Conservation (phyloP, 2,113 vertebrate genomes). For the Coptodon rendalli region DNA sequence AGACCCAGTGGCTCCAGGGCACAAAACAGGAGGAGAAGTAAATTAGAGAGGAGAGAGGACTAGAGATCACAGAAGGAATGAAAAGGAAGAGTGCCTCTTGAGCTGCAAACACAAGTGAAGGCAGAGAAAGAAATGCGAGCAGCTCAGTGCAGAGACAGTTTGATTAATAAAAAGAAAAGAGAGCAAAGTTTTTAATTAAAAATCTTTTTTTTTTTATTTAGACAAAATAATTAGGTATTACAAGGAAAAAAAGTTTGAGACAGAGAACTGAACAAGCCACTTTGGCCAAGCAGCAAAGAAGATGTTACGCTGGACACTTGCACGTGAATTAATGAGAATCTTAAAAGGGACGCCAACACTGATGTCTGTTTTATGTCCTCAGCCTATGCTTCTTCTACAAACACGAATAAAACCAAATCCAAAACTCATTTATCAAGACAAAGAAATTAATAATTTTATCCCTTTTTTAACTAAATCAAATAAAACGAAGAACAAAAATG, state of each 20-base stretch:
- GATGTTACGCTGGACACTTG: background rate
- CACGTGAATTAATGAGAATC: background rate
- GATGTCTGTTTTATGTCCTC: background rate
- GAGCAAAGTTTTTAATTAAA: background rate
- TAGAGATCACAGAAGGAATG: conserved; percentile 20
- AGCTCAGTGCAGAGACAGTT: background rate
- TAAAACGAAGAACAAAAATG: background rate
- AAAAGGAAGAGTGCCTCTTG: conserved; percentile 11
- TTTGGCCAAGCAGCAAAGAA: background rate
- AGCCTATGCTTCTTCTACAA: background rate
- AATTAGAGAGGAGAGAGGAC: conserved; percentile 29
- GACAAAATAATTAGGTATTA: conserved; percentile 31
- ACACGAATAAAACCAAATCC: conserved; percentile 6
- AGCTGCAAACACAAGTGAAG: background rate
- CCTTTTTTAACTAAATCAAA: background rate
- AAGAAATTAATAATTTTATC: background rate
- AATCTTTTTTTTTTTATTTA: conserved; percentile 36
- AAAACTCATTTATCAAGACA: background rate
- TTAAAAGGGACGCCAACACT: background rate
- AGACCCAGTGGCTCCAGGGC: conserved; percentile 23
- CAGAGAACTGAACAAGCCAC: background rate
- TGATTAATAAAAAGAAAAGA: background rate
- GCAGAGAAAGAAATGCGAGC: background rate
- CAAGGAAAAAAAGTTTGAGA: background rate
- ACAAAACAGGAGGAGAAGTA: conserved; percentile 28